Evolutionary conservation across 2,113 vertebrate species (phyloP).

Genomic region (Odocoileus hemionus): DNA sequence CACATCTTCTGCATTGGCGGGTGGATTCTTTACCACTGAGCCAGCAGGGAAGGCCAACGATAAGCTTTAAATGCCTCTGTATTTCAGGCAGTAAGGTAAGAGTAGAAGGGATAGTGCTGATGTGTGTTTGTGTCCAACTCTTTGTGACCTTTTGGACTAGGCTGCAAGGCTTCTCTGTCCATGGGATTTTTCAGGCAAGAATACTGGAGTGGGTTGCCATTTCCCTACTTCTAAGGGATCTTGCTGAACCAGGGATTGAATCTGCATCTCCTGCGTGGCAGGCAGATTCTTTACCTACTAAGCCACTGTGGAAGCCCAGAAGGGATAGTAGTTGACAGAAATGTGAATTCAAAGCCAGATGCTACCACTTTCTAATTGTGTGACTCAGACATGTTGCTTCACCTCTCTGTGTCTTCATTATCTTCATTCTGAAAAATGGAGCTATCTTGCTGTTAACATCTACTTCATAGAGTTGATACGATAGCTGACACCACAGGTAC

Average conservation of each 20-base stretch:
- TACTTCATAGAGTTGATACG: neutral
- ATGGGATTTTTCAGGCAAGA: neutral
- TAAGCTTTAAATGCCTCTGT: neutral
- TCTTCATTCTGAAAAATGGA: neutral
- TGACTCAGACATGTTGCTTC: neutral
- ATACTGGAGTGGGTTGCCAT: neutral
- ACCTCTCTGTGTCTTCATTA: neutral
- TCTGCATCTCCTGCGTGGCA: neutral
- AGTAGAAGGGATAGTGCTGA: neutral
- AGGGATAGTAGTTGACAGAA: neutral
- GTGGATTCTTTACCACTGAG: neutral
- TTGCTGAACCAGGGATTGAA: neutral
- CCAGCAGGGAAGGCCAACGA: neutral
- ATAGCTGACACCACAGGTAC: neutral
- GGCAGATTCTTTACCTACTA: neutral
- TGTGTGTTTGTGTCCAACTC: neutral
- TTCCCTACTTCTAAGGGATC: neutral
- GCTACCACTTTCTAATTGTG: neutral
- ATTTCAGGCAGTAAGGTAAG: neutral
- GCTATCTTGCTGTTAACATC: neutral
- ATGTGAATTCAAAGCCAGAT: neutral
- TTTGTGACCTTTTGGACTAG: neutral
- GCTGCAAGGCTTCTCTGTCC: neutral
- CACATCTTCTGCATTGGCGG: neutral
- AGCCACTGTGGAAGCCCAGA: neutral